phyloP scores from a whole-genome alignment of 1,140 invertebrate species.

The Apis cerana region DNA sequence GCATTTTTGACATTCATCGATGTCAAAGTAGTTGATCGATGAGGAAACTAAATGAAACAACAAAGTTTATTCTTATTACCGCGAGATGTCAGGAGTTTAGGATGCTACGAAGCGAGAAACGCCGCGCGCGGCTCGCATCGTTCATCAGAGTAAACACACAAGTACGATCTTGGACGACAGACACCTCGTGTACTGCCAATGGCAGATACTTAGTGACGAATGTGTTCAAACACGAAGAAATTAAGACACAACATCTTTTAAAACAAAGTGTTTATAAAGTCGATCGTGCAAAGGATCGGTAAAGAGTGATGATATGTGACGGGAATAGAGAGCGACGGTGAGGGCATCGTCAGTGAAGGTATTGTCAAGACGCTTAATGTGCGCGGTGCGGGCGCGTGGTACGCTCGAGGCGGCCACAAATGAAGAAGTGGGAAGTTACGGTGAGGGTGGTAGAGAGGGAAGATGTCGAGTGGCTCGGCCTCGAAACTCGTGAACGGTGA shows the following conservation, averaged over 20 bases:
- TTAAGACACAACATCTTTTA: background rate
- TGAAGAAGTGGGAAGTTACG: conserved; percentile 56
- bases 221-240: background rate
- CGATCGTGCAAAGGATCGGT: background rate
- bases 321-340: conserved; percentile 18
- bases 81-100: conserved; percentile 19
- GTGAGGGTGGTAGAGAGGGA: conserved; percentile 50
- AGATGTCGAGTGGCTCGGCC: conserved; percentile 69
- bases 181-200: conserved; percentile 42
- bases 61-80: background rate
- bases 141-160: conserved; percentile 59
- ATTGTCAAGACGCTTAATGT: conserved; percentile 65
- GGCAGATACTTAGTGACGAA: conserved; percentile 17
- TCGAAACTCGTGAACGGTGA: conserved; percentile 70
- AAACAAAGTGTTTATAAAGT: background rate
- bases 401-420: conserved; percentile 67
- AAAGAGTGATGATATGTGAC: conserved; percentile 21
- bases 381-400: conserved; percentile 64
- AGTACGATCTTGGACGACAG: conserved; percentile 40
- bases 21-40: conserved; percentile 11
- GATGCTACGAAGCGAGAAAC: conserved; percentile 27
- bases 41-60: background rate
- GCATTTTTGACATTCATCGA: conserved; percentile 16
- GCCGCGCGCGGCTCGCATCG: conserved; percentile 45
- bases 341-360: conserved; percentile 23